Percentiles rank a stretch among this genome's conserved stretches.
These are phyloP conservation scores for Octomys mimax DNA, from an alignment of 2,797 vertebrate species.

Conservation along the genomic window DNA sequence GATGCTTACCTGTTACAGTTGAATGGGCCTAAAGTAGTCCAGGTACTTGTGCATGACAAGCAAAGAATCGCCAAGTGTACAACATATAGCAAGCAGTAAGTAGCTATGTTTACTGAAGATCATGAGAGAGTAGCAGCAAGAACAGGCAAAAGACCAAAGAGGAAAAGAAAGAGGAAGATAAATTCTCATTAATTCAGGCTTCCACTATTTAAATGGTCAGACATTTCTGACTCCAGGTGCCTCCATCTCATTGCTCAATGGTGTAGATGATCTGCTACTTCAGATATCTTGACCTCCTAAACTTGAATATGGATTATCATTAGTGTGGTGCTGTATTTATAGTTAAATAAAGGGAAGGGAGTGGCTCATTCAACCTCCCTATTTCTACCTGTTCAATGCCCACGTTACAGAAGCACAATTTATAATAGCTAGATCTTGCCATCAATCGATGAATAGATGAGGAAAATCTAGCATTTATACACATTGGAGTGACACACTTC, in stretches of 20 bases:
- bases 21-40: not conserved
- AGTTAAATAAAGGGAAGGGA: not conserved
- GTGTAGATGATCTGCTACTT: not conserved
- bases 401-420: not conserved
- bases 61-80: not conserved
- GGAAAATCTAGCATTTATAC: not conserved
- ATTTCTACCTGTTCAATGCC: not conserved
- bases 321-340: not conserved
- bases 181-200: not conserved
- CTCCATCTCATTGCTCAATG: not conserved
- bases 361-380: not conserved
- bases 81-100: not conserved
- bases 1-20: not conserved
- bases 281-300: not conserved
- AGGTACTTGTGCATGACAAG: not conserved
- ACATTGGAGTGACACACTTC: not conserved
- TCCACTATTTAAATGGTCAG: not conserved
- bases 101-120: not conserved
- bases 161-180: not conserved
- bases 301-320: not conserved
- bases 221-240: not conserved
- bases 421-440: not conserved
- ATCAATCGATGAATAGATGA: not conserved
- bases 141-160: not conserved
- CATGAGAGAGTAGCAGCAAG: not conserved